These are phyloP conservation scores for Eonycteris spelaea DNA, from an alignment of 2,113 vertebrate genomes.

Conservation along the genomic window DNA sequence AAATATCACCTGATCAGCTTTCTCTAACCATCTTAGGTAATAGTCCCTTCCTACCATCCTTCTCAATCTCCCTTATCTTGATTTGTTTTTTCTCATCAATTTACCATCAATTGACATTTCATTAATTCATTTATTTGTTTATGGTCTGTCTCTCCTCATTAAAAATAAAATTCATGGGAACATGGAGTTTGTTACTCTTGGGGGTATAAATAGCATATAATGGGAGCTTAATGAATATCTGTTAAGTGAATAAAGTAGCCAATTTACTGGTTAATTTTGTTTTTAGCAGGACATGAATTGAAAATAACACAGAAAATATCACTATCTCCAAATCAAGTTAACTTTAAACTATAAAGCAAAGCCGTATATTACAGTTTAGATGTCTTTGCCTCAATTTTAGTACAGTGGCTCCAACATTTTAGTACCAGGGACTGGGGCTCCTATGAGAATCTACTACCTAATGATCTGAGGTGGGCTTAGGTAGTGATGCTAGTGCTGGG, in stretches of 20 bases:
- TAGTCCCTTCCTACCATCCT: background rate
- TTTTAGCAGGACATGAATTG: background rate
- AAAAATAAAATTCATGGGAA: background rate
- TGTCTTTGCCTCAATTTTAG: background rate
- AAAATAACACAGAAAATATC: background rate
- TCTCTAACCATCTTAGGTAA: background rate
- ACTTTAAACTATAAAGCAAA: background rate
- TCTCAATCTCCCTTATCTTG: background rate
- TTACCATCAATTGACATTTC: background rate
- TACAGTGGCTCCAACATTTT: background rate
- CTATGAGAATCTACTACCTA: too few relatives aligned
- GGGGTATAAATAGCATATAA: background rate
- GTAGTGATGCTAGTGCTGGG: too few relatives aligned
- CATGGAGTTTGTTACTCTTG: background rate
- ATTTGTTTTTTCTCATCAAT: background rate
- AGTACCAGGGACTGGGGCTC: too few relatives aligned
- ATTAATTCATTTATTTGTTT: background rate
- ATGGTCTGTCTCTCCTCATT: background rate
- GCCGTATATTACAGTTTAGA: background rate
- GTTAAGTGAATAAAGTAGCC: background rate
- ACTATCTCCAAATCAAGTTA: background rate
- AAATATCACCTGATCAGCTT: background rate
- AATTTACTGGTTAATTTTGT: background rate
- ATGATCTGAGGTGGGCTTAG: too few relatives aligned
- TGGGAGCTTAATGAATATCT: background rate